Conservation (phyloP, 2,797 vertebrate species). For the Graptemys geographica region DNA sequence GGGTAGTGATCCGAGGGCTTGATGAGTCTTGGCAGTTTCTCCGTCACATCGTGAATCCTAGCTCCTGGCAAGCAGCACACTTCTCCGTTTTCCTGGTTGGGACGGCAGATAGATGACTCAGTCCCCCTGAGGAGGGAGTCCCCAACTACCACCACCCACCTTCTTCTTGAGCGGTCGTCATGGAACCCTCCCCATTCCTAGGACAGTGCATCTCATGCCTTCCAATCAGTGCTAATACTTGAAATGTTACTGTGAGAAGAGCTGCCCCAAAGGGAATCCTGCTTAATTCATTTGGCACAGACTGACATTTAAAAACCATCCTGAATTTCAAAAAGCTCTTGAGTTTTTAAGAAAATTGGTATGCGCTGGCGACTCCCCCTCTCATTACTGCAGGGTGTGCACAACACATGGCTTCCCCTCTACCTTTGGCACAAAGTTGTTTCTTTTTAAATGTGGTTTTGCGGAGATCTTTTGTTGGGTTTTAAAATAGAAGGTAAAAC, state of each 20-base stretch:
- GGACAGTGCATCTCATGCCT: too few species aligned
- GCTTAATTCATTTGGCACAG: background rate
- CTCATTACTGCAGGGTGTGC: background rate
- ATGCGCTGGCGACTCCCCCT: background rate
- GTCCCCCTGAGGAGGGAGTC: too few species aligned
- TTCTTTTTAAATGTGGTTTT: background rate
- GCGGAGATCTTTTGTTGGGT: background rate
- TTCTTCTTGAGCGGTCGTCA: too few species aligned
- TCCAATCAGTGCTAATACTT: background rate
- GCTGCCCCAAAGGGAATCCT: background rate
- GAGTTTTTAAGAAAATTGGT: background rate
- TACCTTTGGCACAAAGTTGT: background rate
- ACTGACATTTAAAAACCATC: background rate
- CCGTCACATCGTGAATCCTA: too few species aligned
- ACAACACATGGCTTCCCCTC: background rate
- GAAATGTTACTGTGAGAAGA: background rate
- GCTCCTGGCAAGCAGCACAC: too few species aligned
- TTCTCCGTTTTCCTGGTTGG: too few species aligned
- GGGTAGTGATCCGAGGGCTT: too few species aligned
- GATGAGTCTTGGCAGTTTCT: too few species aligned
- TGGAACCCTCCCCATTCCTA: too few species aligned
- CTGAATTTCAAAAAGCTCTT: background rate
- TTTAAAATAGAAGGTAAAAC: background rate
- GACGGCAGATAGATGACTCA: too few species aligned
- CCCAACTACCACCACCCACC: too few species aligned